Evolutionary conservation across 2,888 invertebrate genomes (phyloP).

Genomic region (Anthophora plumipes): DNA sequence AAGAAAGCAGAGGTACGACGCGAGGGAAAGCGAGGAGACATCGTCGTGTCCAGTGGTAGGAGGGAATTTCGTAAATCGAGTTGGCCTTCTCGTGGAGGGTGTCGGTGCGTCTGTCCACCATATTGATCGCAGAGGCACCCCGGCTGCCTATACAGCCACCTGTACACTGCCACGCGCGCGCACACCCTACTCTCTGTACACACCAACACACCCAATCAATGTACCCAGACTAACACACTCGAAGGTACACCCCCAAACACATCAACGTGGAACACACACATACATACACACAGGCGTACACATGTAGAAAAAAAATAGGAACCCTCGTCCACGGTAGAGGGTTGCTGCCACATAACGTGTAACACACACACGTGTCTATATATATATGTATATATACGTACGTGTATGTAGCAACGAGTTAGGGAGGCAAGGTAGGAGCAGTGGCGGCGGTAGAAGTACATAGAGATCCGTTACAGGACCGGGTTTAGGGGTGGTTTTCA

Average conservation of each 20-base stretch:
- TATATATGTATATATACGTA: slow-evolving; percentile 5
- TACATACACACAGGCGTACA: neutral
- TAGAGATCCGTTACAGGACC: slow-evolving; percentile 75
- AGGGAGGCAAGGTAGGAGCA: neutral
- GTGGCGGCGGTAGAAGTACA: slow-evolving; percentile 30
- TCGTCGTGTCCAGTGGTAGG: slow-evolving; percentile 23
- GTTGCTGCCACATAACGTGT: slow-evolving; percentile 35
- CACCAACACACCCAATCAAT: slow-evolving; percentile 36
- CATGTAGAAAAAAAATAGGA: neutral
- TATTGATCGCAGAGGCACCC: slow-evolving; percentile 83
- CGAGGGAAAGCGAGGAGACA: neutral
- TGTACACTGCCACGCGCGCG: slow-evolving; percentile 19
- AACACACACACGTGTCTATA: slow-evolving; percentile 29
- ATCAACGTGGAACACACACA: slow-evolving; percentile 22
- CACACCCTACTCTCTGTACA: slow-evolving; percentile 8
- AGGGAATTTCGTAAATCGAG: slow-evolving; percentile 76
- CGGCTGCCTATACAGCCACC: slow-evolving; percentile 64
- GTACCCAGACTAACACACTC: slow-evolving; percentile 17
- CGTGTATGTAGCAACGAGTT: slow-evolving; percentile 11
- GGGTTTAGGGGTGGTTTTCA: slow-evolving; percentile 77
- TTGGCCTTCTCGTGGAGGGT: slow-evolving; percentile 78
- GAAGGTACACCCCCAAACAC: no score
- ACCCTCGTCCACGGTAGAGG: slow-evolving; percentile 1
- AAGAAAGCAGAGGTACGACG: neutral
- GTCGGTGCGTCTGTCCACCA: slow-evolving; percentile 84